Conservation (phyloP, 1,140 invertebrate genomes). For the Sitobion miscanthi region DNA sequence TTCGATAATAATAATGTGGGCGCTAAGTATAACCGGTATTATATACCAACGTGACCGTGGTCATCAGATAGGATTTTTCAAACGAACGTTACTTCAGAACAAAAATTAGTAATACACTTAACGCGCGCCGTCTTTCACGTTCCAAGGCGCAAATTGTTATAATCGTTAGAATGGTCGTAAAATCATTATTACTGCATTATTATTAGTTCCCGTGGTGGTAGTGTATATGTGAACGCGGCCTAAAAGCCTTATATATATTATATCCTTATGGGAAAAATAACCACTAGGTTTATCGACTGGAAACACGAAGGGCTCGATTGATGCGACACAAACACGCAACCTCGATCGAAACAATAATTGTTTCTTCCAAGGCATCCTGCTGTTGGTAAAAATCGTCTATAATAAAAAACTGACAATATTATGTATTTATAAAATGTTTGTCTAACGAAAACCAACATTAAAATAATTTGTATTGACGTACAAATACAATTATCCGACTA, state of each 20-base stretch:
- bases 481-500: neutral
- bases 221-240: slow-evolving; percentile 27
- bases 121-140: neutral
- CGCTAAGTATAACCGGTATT: neutral
- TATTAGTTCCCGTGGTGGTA: slow-evolving; percentile 6
- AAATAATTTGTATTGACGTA: neutral
- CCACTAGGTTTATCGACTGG: slow-evolving; percentile 44
- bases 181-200: slow-evolving; percentile 45
- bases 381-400: neutral
- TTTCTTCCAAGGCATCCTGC: slow-evolving; percentile 29
- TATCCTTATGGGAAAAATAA: slow-evolving; percentile 50
- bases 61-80: slow-evolving; percentile 12
- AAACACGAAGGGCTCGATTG: slow-evolving; percentile 52
- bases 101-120: slow-evolving; percentile 15
- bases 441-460: neutral
- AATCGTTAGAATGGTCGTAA: slow-evolving; percentile 44
- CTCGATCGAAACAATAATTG: slow-evolving; percentile 48
- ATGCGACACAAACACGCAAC: slow-evolving; percentile 44
- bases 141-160: slow-evolving; percentile 38
- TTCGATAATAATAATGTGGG: neutral
- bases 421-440: neutral
- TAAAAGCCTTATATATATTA: neutral
- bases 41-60: neutral
- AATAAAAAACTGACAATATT: neutral
- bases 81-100: too few relatives aligned